Conservation (phyloP, 2,888 invertebrate species). For the Aleiodes testaceus region DNA sequence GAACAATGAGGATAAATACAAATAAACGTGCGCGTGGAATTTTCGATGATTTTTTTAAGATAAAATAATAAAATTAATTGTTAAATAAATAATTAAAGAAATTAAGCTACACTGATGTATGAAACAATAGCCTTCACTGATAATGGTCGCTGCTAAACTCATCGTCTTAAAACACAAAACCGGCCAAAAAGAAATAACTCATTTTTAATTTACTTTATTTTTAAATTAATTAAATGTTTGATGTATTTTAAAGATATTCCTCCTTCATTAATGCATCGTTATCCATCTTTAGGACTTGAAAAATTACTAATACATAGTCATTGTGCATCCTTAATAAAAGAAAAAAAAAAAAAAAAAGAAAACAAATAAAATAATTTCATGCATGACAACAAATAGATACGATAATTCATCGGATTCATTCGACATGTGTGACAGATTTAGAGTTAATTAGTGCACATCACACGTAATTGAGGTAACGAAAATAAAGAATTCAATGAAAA, state of each 20-base stretch:
- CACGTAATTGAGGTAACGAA: conserved; percentile 13
- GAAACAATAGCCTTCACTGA: conserved; percentile 68
- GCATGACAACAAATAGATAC: conserved; percentile 61
- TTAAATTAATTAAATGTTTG: conserved; percentile 27
- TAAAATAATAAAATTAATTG: conserved; percentile 41
- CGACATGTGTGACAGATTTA: conserved; percentile 9
- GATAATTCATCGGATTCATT: conserved; percentile 45
- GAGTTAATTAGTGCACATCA: conserved; percentile 14
- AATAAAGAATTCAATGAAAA: neutral
- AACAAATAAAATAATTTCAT: conserved; percentile 66
- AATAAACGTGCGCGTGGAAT: conserved; percentile 52
- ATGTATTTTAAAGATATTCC: conserved; percentile 11
- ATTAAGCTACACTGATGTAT: conserved; percentile 52
- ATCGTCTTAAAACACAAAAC: conserved; percentile 55
- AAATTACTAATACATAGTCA: conserved; percentile 71
- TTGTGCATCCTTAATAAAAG: conserved; percentile 72
- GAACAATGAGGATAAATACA: conserved; percentile 57
- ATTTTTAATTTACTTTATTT: conserved; percentile 40
- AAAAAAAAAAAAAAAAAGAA: conserved; percentile 60
- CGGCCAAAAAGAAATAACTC: conserved; percentile 25
- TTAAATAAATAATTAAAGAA: conserved; percentile 50
- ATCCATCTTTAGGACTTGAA: conserved; percentile 54
- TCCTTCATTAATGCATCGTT: conserved; percentile 48
- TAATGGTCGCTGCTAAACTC: conserved; percentile 73
- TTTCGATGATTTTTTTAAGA: conserved; percentile 36